Evolutionary conservation across 2,888 invertebrate species (phyloP), one percentile per base, ranked within the genome.

Genomic region (Dolomedes plantarius): DNA sequence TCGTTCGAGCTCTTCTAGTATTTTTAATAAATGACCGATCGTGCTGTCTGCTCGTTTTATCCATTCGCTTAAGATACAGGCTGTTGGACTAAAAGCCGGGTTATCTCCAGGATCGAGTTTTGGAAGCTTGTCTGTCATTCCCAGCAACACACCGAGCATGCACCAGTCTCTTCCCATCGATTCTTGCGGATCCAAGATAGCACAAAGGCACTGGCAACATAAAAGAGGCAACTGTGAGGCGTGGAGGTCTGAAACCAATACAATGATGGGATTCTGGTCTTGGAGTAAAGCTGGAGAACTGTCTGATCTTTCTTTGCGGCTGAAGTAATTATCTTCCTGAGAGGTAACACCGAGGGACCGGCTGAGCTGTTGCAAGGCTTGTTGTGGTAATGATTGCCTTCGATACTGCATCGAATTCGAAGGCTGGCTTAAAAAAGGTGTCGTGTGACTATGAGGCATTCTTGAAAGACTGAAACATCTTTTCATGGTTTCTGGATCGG

Each of bases 161-260:
- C 93, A 93, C 93, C 93, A 93, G 90, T 93, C 93, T 27, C 92
- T 90, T 46, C 93, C 93, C 91, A 93, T 92, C 0, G 92, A 90
- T 88, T 93, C 93, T 1, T 92, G 91, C 0, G 93, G 92, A 89
- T 93, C 93, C 46, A 93, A 90, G 23, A 92, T 89, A 27, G 90
- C 89, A 80, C 92, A 92, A 62, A 93, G 90, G 78, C 91, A 90
- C 87, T 92, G 91, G 87, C 94, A 93, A 27, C 94, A 92, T 56
- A 93, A 92, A 19, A 94, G 92, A 50, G 94, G 93, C 39, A 95
- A 92, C 79, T 94, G 92, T 50, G 93, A 93, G 9, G 94, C 92
- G 82, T 93, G 93, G 69, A 94, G 91, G 86, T 93, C 93, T 87
- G 93, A 92, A n/a, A 94, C 94, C 89, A 93, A 90, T 0, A 91